Conservation (phyloP, 1,140 invertebrate species). For the Procambarus clarkii region DNA sequence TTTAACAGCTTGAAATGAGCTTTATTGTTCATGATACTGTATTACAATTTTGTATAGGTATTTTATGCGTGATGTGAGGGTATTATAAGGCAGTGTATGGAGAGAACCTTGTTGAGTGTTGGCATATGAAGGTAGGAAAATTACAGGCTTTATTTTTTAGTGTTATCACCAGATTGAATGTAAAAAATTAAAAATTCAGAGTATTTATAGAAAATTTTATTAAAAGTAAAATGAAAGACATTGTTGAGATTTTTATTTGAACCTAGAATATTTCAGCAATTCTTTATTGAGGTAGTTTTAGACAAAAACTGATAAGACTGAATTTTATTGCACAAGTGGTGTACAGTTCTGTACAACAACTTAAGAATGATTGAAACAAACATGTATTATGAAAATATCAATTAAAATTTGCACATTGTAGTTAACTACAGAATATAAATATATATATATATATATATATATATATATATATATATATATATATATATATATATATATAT, state of each 20-base stretch:
- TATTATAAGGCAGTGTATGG: not conserved
- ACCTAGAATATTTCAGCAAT: too few relatives aligned
- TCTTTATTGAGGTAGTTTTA: too few relatives aligned
- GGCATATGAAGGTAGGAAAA: not conserved
- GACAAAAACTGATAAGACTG: too few relatives aligned
- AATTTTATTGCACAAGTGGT: too few relatives aligned
- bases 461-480: too few relatives aligned
- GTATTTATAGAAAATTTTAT: slow-evolving; percentile 61
- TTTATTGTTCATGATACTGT: slow-evolving; percentile 6
- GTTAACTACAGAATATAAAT: too few relatives aligned
- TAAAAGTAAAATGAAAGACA: slow-evolving; percentile 21
- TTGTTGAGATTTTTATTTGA: not conserved
- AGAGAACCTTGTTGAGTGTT: not conserved
- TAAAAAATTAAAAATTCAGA: slow-evolving; percentile 52
- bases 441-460: too few relatives aligned
- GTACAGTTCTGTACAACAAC: too few relatives aligned
- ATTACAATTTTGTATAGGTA: not conserved
- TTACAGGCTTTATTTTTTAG: slow-evolving; percentile 36
- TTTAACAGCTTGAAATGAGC: slow-evolving; percentile 16
- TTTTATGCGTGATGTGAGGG: slow-evolving; percentile 1
- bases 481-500: too few relatives aligned
- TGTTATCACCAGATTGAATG: slow-evolving; percentile 41
- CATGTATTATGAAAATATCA: too few relatives aligned
- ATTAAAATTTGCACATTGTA: too few relatives aligned
- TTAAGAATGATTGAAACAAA: too few relatives aligned